Evolutionary conservation across 2,888 invertebrate genomes (phyloP), one percentile per base, ranked within the genome.

Genomic region (Scrobipalpa atriplicella): DNA sequence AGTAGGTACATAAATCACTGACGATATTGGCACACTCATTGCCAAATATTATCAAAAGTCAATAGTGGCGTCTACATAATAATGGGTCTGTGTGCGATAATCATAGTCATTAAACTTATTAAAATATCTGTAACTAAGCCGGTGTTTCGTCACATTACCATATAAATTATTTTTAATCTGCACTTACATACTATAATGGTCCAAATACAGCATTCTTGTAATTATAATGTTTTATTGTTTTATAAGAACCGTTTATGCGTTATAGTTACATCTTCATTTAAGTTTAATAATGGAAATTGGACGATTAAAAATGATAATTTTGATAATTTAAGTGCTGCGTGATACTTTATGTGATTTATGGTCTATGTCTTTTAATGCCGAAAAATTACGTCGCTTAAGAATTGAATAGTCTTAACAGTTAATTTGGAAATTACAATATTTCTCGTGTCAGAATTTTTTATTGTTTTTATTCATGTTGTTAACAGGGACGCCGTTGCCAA

Each of bases 131-230:
- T 18, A 60, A 60, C 60, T 39, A 29, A 54, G 16, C 38, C 19
- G 9, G 52, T 16, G 9, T 65, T 71, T 67, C 60, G 62, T 67
- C 68, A 72, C 68, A 67, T 67, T 64, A 67, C 10, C 61, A 67
- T 64, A 64, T 41, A 67, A 58, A 67, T 64, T 66, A 36, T 66
- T 54, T 67, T 39, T 64, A 63, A 63, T 67, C 58, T 64, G 51
- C 60, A 60, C 38, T 60, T 38, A 38, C 60, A 36, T 8, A 58
- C 58, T 18, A n/a, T 58, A 58, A 58, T 58, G 16, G 60, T n/a
- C n/a, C 36, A n/a, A 56, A 65, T 51, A 68, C 36, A 58, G 62
- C 56, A 61, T 67, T 67, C 56, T 41, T 60, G 58, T 65, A 63
- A 68, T 62, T 60, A 18, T 21, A 1, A 68, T 66, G 68, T 68